Evolutionary conservation across 2,797 vertebrate species (phyloP).

Genomic region (Fundulus diaphanus): DNA sequence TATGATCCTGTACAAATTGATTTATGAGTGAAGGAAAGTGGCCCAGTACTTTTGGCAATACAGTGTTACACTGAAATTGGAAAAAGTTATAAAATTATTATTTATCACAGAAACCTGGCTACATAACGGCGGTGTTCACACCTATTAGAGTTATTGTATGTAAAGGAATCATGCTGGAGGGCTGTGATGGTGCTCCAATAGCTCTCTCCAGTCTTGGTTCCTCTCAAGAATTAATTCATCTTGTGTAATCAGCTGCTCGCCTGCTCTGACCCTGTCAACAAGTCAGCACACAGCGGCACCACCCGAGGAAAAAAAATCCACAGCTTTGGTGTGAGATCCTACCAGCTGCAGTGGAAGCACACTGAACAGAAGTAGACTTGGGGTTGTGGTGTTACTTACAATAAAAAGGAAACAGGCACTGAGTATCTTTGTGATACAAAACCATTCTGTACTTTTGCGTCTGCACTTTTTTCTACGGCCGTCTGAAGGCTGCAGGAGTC

Average conservation of each 20-base stretch:
- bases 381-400: not conserved
- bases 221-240: not conserved
- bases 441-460: not conserved
- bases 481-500: not conserved
- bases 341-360: not conserved
- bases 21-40: too few relatives aligned
- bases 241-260: not conserved
- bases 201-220: not conserved
- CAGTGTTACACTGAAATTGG: too few relatives aligned
- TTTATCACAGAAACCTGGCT: too few relatives aligned
- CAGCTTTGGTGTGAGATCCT: not conserved
- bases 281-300: not conserved
- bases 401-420: not conserved
- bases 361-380: not conserved
- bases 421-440: not conserved
- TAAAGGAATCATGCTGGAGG: not conserved
- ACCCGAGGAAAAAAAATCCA: not conserved
- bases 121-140: not conserved
- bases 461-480: not conserved
- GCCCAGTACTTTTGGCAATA: too few relatives aligned
- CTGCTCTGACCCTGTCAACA: conserved; percentile 6
- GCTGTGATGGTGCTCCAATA: too few relatives aligned
- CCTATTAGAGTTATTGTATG: not conserved
- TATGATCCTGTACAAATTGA: too few relatives aligned
- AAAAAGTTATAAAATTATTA: too few relatives aligned